Percentiles rank a stretch among this genome's conserved stretches.
Conservation (phyloP, 1,140 invertebrate species). For the Pentalonia nigronervosa region DNA sequence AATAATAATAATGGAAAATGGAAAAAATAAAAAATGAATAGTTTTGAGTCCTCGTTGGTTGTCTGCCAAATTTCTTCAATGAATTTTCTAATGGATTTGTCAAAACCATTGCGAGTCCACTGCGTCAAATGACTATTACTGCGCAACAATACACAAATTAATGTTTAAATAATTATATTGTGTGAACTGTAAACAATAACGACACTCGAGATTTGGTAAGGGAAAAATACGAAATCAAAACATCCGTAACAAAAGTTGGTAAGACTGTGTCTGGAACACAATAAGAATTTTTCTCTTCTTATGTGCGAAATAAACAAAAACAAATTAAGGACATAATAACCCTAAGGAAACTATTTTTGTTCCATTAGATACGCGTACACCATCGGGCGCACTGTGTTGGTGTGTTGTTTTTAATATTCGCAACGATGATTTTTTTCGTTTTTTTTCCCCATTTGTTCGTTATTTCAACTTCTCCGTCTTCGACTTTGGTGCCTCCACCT, state of each 20-base stretch:
- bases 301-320: constrained; percentile 5
- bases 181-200: constrained; percentile 4
- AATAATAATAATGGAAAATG: not conserved
- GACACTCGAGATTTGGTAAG: not conserved
- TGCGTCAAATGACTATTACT: not conserved
- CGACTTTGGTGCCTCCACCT: not conserved
- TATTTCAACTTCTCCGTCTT: not conserved
- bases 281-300: not conserved
- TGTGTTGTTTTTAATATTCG: constrained; percentile 38
- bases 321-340: constrained; percentile 10
- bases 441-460: not conserved
- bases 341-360: constrained; percentile 6
- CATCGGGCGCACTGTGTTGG: not conserved
- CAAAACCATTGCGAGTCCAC: not conserved
- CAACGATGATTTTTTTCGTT: not conserved
- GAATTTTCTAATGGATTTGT: not conserved
- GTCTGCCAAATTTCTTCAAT: not conserved
- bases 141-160: not conserved
- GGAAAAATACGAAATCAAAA: not conserved
- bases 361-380: not conserved
- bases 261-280: not conserved
- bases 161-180: not conserved
- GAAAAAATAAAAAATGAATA: not conserved
- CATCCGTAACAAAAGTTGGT: not conserved
- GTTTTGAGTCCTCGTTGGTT: not conserved